Evolutionary conservation across 2,113 vertebrate genomes (phyloP).

Genomic region (Rattus norvegicus): GRCr8 NC_086033.1:54439001-54439500

Average conservation of each 20-base stretch:
- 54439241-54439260: too few relatives aligned
- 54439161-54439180: not conserved
- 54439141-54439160: conserved; percentile 33
- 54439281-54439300: conserved; percentile 17
- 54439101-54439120: conserved; percentile 11
- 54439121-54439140: not conserved
- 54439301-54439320: conserved; percentile 14
- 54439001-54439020: not conserved
- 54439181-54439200: not conserved
- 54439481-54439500: conserved; percentile 21
- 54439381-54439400: not conserved
- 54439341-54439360: not conserved
- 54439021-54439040: conserved; percentile 23
- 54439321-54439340: conserved; percentile 15
- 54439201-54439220: not conserved
- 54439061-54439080: conserved; percentile 6
- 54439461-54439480: not conserved
- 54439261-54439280: conserved; percentile 35
- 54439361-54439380: not conserved
- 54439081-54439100: conserved; percentile 37
- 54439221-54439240: too few relatives aligned
- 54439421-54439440: not conserved
- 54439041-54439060: not conserved
- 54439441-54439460: not conserved
- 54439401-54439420: not conserved